A percentile compares a stretch with the other conserved stretches of the same genome.
phyloP scores from a whole-genome alignment of 2,888 invertebrate genomes.

The Acleris cristana region DNA sequence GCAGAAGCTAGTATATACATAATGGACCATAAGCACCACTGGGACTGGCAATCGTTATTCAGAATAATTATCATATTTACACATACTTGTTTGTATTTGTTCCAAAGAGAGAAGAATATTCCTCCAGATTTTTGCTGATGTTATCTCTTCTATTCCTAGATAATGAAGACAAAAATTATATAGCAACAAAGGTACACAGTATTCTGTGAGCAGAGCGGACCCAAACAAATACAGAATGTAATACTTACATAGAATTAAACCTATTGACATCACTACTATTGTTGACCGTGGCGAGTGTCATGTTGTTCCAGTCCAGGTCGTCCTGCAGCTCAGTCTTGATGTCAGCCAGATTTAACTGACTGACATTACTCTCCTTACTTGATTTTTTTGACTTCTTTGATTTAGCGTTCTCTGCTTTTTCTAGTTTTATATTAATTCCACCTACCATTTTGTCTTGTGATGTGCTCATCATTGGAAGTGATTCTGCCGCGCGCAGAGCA shows the following conservation, averaged over 20 bases:
- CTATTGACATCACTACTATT: constrained; percentile 68
- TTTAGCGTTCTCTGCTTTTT: constrained; percentile 51
- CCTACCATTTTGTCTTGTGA: constrained; percentile 74
- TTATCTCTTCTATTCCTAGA: constrained; percentile 80
- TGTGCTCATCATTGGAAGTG: constrained; percentile 48
- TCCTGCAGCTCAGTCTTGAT: constrained; percentile 80
- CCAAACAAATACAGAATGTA: not conserved
- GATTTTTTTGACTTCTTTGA: constrained; percentile 65
- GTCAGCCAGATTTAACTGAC: constrained; percentile 62
- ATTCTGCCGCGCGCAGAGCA: constrained; percentile 57
- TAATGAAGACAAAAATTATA: constrained; percentile 54
- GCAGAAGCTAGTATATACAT: constrained; percentile 53
- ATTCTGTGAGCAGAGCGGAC: no score
- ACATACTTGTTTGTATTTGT: constrained; percentile 79
- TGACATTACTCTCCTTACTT: constrained; percentile 50
- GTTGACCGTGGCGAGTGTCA: constrained; percentile 76
- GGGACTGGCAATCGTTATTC: constrained; percentile 47
- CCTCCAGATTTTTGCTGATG: constrained; percentile 73
- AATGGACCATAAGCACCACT: constrained; percentile 47
- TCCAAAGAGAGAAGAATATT: constrained; percentile 72
- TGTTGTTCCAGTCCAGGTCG: constrained; percentile 77
- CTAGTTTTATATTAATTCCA: constrained; percentile 74
- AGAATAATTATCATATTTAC: constrained; percentile 53
- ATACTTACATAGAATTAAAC: constrained; percentile 75
- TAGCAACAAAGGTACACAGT: constrained; percentile 3